Conservation (phyloP, 2,888 invertebrate genomes). For the Acanthopleura granulata region DNA sequence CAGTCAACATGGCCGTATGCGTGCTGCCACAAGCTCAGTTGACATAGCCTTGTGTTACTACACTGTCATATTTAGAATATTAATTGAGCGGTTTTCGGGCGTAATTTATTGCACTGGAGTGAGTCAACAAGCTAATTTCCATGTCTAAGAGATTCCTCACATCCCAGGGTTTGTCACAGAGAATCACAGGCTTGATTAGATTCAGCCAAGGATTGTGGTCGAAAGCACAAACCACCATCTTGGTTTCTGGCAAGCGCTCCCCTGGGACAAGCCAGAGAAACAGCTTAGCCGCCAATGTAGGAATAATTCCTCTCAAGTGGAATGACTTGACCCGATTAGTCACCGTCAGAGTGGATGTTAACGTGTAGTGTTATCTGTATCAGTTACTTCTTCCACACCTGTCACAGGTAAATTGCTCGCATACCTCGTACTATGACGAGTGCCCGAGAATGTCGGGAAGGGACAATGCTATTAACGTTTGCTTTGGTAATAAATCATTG, state of each 20-base stretch:
- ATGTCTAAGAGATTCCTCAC: conserved; percentile 5
- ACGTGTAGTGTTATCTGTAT: no score
- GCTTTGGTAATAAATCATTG: no score
- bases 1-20: no score
- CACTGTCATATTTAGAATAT: conserved; percentile 5
- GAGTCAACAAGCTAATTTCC: conserved; percentile 20
- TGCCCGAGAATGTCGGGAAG: no score
- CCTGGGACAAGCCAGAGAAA: background rate
- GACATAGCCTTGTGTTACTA: conserved; percentile 1
- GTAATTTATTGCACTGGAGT: conserved; percentile 13
- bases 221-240: background rate
- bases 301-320: no score
- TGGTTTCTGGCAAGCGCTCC: conserved; percentile 1
- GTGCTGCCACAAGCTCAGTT: background rate
- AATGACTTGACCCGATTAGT: no score
- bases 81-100: background rate
- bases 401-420: no score
- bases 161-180: background rate
- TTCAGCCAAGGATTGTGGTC: background rate
- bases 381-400: no score
- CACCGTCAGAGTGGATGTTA: no score
- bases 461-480: no score
- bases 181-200: conserved; percentile 15
- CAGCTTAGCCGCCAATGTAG: no score
- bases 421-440: no score